A percentile compares a stretch with the other conserved stretches of the same genome.
Conservation (phyloP, 2,113 vertebrate genomes). For the Gopherus evgoodei region DNA sequence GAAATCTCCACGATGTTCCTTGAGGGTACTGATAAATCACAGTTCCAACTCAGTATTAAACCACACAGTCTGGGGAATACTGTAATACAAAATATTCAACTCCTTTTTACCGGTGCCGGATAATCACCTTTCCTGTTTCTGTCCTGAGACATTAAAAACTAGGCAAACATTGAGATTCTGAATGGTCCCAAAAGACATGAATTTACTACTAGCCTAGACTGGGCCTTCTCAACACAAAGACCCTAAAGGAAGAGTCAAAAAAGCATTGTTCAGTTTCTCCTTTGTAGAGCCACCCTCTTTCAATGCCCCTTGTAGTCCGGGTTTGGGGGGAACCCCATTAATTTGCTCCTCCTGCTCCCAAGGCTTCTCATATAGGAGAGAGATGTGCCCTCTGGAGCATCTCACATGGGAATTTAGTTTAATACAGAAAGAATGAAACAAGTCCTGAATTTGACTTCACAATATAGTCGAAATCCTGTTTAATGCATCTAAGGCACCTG, state of each 20-base stretch:
- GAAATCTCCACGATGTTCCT: rapidly evolving
- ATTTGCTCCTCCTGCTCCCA: background rate
- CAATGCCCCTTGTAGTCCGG: conserved; percentile 13
- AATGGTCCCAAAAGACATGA: background rate
- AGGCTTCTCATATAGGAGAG: background rate
- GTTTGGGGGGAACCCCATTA: background rate
- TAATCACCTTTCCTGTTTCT: background rate
- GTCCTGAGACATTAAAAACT: rapidly evolving
- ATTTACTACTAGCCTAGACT: background rate
- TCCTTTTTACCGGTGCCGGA: background rate
- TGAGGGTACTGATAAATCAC: background rate
- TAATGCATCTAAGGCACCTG: background rate
- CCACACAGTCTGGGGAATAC: rapidly evolving
- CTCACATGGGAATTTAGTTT: conserved; percentile 10
- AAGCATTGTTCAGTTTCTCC: background rate
- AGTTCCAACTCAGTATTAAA: background rate
- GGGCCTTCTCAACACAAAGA: conserved; percentile 5
- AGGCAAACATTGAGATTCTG: rapidly evolving
- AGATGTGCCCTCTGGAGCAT: background rate
- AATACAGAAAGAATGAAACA: background rate
- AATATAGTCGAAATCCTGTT: background rate
- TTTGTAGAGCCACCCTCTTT: conserved; percentile 26
- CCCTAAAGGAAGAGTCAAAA: background rate
- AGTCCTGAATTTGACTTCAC: background rate
- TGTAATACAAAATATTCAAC: background rate